Conservation (phyloP, 2,797 vertebrate species). For the Otus scops region DNA sequence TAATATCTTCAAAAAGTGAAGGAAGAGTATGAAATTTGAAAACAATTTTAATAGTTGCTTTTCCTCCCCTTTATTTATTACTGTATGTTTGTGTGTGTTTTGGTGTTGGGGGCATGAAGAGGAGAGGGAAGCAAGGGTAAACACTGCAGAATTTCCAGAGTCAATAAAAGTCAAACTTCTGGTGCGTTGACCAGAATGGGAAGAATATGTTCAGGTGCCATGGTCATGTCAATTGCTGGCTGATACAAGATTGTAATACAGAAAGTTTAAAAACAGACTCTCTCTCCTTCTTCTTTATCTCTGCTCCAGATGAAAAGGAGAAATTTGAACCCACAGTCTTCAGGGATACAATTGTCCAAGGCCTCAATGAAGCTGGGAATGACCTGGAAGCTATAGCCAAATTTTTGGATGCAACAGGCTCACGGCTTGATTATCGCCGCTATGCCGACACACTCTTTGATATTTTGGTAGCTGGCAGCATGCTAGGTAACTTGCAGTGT, state of each 20-base stretch:
- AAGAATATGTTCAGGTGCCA: neutral
- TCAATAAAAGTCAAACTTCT: neutral
- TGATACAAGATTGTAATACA: neutral
- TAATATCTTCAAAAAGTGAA: neutral
- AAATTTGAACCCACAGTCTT: constrained; percentile 96
- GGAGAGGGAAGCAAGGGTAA: neutral
- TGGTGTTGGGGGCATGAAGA: neutral
- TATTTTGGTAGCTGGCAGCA: constrained; percentile 92
- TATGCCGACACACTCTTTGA: constrained; percentile 95
- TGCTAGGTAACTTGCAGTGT: constrained; percentile 82
- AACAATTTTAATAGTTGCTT: neutral
- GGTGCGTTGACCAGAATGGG: neutral
- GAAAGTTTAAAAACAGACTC: neutral
- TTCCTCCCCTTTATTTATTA: neutral
- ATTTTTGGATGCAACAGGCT: constrained; percentile 88
- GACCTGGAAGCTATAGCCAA: constrained; percentile 92
- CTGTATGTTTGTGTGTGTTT: neutral
- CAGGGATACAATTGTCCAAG: constrained; percentile 89
- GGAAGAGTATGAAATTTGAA: neutral
- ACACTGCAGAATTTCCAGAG: neutral
- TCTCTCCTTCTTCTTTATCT: neutral
- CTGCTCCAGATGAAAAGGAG: constrained; percentile 91
- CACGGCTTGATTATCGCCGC: constrained; percentile 90
- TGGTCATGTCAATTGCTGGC: neutral
- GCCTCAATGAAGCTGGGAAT: constrained; percentile 88